These are phyloP conservation scores for Polylopha cassiicola DNA, from an alignment of 2,888 invertebrate species.

Conservation along the genomic window DNA sequence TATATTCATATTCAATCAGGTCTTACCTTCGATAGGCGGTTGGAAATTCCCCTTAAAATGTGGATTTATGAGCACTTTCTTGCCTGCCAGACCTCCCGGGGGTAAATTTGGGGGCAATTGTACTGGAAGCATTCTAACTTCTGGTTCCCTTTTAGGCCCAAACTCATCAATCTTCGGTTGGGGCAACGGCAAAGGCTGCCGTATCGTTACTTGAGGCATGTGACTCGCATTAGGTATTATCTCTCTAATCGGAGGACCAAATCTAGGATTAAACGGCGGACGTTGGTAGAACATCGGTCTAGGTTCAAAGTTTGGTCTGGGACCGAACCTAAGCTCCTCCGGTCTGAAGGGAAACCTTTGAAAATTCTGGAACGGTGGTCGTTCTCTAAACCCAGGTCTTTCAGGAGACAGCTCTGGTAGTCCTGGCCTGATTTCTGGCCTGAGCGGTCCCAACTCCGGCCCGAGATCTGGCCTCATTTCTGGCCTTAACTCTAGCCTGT, in stretches of 20 bases:
- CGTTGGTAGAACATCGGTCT: conserved; percentile 43
- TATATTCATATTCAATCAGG: background rate
- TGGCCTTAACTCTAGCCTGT: conserved; percentile 27
- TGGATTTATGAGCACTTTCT: conserved; percentile 82
- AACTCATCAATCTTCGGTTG: conserved; percentile 25
- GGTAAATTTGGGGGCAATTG: conserved; percentile 49
- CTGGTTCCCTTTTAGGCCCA: conserved; percentile 42
- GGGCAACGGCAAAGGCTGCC: conserved; percentile 37
- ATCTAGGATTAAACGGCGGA: conserved; percentile 36
- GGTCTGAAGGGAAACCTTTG: conserved; percentile 38
- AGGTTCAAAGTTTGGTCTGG: conserved; percentile 41
- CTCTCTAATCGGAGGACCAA: conserved; percentile 43
- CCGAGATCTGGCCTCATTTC: conserved; percentile 26
- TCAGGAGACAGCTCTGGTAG: conserved; percentile 40
- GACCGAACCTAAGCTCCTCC: conserved; percentile 34
- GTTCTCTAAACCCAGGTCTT: conserved; percentile 33
- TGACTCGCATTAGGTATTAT: conserved; percentile 41
- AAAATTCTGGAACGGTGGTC: conserved; percentile 31
- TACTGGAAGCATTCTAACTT: conserved; percentile 64
- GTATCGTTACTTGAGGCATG: conserved; percentile 57
- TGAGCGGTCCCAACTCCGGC: conserved; percentile 14
- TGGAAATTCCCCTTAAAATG: conserved; percentile 80
- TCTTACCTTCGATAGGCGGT: conserved; percentile 72
- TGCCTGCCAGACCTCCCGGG: conserved; percentile 62
- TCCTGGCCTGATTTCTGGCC: conserved; percentile 4